phyloP scores from a whole-genome alignment of 1,140 invertebrate species.

The Ylistrum balloti region DNA sequence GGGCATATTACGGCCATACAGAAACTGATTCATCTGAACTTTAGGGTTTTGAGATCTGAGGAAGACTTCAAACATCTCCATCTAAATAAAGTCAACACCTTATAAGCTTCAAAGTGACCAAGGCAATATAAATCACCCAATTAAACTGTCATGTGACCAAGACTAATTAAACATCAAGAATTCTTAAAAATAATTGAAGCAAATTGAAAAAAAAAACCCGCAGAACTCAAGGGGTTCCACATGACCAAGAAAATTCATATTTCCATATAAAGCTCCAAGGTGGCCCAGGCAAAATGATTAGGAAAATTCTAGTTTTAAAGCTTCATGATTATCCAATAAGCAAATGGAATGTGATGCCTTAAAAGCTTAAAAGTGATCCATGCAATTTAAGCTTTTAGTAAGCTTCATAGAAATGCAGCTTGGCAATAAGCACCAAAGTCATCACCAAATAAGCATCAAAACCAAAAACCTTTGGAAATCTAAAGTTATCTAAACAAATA shows the following conservation, averaged over 20 bases:
- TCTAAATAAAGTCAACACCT: conserved; percentile 46
- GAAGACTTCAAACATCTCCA: conserved; percentile 63
- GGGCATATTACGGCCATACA: conserved; percentile 58
- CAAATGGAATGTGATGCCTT: too few relatives aligned
- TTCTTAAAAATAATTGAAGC: background rate
- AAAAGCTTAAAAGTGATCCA: background rate
- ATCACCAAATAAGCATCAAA: too few relatives aligned
- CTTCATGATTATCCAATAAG: too few relatives aligned
- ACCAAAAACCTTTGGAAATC: background rate
- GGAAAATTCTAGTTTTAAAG: too few relatives aligned
- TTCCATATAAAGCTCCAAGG: too few relatives aligned
- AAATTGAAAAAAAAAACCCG: too few relatives aligned
- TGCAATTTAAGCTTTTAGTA: background rate
- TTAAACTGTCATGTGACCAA: background rate
- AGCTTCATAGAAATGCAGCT: background rate
- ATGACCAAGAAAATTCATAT: too few relatives aligned
- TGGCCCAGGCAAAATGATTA: too few relatives aligned
- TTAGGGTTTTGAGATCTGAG: conserved; percentile 60
- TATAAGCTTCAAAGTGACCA: background rate
- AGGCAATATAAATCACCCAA: background rate
- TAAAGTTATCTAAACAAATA: background rate
- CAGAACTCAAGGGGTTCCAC: too few relatives aligned
- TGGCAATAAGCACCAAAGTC: background rate
- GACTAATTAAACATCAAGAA: background rate
- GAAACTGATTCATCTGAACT: conserved; percentile 60